Base-by-base conservation (phyloP, 1,140 invertebrate genomes). In the Muscidifurax raptorellus region DNA sequence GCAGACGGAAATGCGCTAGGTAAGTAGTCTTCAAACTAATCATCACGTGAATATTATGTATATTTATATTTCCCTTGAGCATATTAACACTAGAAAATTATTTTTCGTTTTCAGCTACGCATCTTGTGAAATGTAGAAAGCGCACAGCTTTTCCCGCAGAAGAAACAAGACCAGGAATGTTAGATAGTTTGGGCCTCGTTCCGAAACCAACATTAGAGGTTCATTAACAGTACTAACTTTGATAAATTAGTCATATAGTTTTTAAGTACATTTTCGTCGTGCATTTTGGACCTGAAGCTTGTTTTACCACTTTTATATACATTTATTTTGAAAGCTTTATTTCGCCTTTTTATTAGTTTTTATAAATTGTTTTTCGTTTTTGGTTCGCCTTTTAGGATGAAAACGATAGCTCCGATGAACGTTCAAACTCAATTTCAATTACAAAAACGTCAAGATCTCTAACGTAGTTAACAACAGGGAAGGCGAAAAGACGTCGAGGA, bases 1-100 rank as follows among this genome's bases (percentile, higher is more conserved):
- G 90, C 90, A 66, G 95, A 96, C 87, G 96, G 96, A 90, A 93
- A 94, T 90, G 89, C 87, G 87, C 88, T 93, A 36, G 91, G 92
- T 92, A 90, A 86, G 80, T 85, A 78, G 71, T 22, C 18, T 22
- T 59, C n/a, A 22, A 59, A 72, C 79, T 76, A 74, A 75, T 32
- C 15, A 18, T n/a, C 15, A n/a, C 6, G 18, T 82, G 64, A 71
- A 85, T 71, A 59, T 71, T 69, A 59, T 4, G 15, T 47, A n/a
- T 59, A n/a, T 0, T 9, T n/a, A 7, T 59, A 22, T 59, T 7
- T 72, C n/a, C 77, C 40, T 83, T 74, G n/a, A 71, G 44, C 40
- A 18, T 80, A 84, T 27, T n/a, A n/a, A n/a, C 40, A 80, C 44
- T 27, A 66, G 75, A 64, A 71, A 25, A 12, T 27, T 86, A 2